phyloP scores from a whole-genome alignment of 2,888 invertebrate species.

The Spilarctia lutea region DNA sequence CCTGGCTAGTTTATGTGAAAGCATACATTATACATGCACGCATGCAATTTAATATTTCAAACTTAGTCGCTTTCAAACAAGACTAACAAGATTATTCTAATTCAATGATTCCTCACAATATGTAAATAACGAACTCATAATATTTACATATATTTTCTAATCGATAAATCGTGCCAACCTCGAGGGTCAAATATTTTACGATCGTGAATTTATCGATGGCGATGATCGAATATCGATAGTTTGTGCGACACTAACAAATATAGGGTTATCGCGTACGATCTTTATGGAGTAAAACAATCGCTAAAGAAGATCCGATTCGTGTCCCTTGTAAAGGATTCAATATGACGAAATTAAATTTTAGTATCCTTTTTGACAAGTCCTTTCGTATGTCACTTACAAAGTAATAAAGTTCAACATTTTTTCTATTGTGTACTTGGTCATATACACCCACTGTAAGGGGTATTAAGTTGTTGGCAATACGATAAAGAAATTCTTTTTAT shows the following conservation, averaged over 20 bases:
- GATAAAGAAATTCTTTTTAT: conserved; percentile 39
- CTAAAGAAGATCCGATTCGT: conserved; percentile 61
- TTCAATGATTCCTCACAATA: conserved; percentile 58
- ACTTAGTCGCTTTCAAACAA: conserved; percentile 47
- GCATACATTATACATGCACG: conserved; percentile 50
- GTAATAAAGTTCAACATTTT: conserved; percentile 43
- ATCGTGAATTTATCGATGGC: conserved; percentile 72
- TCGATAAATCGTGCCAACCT: conserved; percentile 78
- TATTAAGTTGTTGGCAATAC: conserved; percentile 48
- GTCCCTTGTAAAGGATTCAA: conserved; percentile 69
- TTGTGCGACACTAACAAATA: conserved; percentile 70
- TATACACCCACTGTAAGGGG: conserved; percentile 47
- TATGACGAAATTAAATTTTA: conserved; percentile 76
- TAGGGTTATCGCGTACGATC: conserved; percentile 79
- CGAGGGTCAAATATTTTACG: conserved; percentile 73
- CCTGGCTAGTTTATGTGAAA: conserved; percentile 50
- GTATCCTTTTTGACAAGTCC: conserved; percentile 59
- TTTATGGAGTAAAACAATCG: conserved; percentile 76
- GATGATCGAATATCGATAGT: conserved; percentile 68
- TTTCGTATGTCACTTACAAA: conserved; percentile 46
- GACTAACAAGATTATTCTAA: conserved; percentile 67
- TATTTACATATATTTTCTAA: conserved; percentile 73
- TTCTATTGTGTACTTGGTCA: conserved; percentile 33
- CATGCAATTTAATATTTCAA: conserved; percentile 52
- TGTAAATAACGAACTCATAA: conserved; percentile 69